Conservation (phyloP, 2,113 vertebrate species). For the Aegotheles bennettii region DNA sequence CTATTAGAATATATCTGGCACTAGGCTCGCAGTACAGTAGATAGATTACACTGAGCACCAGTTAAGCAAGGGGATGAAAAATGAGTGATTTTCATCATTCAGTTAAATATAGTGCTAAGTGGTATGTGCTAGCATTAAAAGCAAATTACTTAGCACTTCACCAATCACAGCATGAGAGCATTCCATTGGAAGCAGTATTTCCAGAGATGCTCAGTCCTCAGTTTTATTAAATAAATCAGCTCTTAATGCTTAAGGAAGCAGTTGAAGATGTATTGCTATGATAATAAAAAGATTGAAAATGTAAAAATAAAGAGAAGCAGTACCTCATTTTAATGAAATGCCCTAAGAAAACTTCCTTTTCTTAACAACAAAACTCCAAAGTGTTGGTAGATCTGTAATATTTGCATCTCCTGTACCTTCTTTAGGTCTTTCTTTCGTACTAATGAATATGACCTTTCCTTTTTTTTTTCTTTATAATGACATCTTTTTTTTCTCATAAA, state of each 20-base stretch:
- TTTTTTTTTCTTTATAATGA: constrained; percentile 6
- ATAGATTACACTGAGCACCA: constrained; percentile 65
- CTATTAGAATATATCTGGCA: constrained; percentile 55
- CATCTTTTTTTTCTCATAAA: constrained; percentile 44
- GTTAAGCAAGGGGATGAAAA: constrained; percentile 75
- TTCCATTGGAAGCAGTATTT: constrained; percentile 67
- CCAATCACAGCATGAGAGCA: constrained; percentile 72
- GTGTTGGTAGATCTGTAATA: neutral
- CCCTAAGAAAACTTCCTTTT: neutral
- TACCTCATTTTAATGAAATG: constrained; percentile 33
- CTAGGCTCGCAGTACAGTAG: constrained; percentile 62
- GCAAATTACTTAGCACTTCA: constrained; percentile 81
- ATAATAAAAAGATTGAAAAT: constrained; percentile 15
- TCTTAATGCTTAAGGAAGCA: constrained; percentile 65
- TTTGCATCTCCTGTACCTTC: neutral
- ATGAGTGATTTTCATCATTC: constrained; percentile 75
- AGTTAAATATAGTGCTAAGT: constrained; percentile 77
- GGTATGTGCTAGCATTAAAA: constrained; percentile 75
- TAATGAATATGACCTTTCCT: constrained; percentile 41
- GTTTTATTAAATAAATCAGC: constrained; percentile 77
- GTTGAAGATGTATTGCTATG: neutral
- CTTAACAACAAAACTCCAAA: neutral
- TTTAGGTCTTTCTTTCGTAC: neutral
- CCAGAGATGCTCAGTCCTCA: constrained; percentile 51
- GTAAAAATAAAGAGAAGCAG: constrained; percentile 22